Percentiles rank a stretch among this genome's conserved stretches.
Conservation (phyloP, 2,113 vertebrate species). For the Podarcis cretensis region DNA sequence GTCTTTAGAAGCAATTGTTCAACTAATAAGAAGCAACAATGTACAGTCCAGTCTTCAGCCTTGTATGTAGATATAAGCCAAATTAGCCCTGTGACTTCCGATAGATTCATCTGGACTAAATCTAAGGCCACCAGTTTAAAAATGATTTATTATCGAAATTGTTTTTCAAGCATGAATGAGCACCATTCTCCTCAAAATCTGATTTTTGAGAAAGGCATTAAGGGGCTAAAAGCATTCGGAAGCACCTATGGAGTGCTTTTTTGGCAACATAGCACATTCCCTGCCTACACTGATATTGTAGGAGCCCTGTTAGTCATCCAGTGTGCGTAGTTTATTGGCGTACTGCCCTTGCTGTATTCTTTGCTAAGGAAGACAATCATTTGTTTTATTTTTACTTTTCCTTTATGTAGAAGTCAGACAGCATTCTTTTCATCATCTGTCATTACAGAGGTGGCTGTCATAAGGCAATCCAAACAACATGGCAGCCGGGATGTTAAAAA, state of each 20-base stretch:
- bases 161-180: neutral
- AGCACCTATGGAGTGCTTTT: conserved; percentile 58
- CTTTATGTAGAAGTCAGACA: conserved; percentile 11
- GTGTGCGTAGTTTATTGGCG: conserved; percentile 70
- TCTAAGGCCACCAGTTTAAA: neutral
- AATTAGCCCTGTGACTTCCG: neutral
- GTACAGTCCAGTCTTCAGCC: neutral
- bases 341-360: conserved; percentile 34
- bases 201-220: conserved; percentile 49
- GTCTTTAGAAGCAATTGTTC: neutral
- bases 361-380: conserved; percentile 41
- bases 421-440: neutral
- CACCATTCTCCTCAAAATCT: conserved; percentile 10
- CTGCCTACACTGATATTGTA: conserved; percentile 71
- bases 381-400: conserved; percentile 42
- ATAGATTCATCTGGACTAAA: neutral
- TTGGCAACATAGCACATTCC: conserved; percentile 65
- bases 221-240: conserved; percentile 56
- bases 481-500: neutral
- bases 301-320: conserved; percentile 74
- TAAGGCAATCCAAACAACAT: neutral
- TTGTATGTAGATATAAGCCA: neutral
- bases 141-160: neutral
- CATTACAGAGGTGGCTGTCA: neutral
- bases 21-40: neutral